These are phyloP conservation scores for Eurois occulta DNA, from an alignment of 2,888 invertebrate genomes.

Conservation along the genomic window DNA sequence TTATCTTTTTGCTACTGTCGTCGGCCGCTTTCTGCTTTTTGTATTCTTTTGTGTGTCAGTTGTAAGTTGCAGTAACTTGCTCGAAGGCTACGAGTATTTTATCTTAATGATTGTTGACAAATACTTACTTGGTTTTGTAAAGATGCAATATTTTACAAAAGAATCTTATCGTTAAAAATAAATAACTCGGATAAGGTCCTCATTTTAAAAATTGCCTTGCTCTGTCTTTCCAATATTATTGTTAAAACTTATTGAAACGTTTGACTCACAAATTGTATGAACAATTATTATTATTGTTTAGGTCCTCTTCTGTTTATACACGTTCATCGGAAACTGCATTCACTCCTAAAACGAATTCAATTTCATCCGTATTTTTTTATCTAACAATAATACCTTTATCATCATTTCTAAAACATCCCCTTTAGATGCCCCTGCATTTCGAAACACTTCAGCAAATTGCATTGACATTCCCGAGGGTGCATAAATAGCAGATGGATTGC, in stretches of 20 bases:
- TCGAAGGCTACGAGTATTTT: conserved; percentile 21
- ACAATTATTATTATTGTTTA: neutral
- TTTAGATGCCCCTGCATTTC: conserved; percentile 34
- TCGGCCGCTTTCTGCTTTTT: conserved; percentile 34
- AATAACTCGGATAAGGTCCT: neutral
- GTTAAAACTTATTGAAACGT: neutral
- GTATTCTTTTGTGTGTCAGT: conserved; percentile 9
- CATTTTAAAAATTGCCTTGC: neutral
- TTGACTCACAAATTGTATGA: neutral
- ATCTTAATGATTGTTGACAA: conserved; percentile 18
- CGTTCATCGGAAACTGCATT: conserved; percentile 1
- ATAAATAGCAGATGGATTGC: conserved; percentile 75
- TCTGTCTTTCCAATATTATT: neutral
- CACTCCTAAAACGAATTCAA: conserved; percentile 14
- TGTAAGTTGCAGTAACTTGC: conserved; percentile 25
- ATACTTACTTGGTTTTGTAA: neutral
- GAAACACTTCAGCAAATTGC: conserved; percentile 56
- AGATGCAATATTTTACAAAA: neutral
- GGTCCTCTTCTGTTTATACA: conserved; percentile 1
- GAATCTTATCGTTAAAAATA: conserved; percentile 4
- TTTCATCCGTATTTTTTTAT: conserved; percentile 26
- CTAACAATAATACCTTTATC: conserved; percentile 32
- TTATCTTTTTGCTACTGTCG: conserved; percentile 59
- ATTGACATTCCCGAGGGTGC: conserved; percentile 46
- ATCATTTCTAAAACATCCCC: conserved; percentile 44